These are phyloP conservation scores for Scaeva pyrastri DNA, from an alignment of 2,888 invertebrate species.

Conservation along the genomic window DNA sequence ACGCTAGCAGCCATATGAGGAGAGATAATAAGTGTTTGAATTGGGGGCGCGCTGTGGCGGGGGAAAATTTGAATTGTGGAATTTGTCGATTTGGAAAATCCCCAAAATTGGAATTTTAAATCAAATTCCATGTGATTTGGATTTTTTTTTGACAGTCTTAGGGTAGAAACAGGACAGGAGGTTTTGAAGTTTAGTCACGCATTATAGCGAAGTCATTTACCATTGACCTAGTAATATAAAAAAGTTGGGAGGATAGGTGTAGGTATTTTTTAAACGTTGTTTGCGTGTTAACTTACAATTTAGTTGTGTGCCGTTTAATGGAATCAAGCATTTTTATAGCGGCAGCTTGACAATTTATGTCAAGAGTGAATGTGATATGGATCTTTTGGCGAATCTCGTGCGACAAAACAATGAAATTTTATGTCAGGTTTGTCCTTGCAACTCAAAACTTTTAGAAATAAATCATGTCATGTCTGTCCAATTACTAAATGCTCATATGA, in stretches of 20 bases:
- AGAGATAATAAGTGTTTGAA: constrained; percentile 41
- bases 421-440: constrained; percentile 36
- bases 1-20: constrained; percentile 19
- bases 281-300: constrained; percentile 10
- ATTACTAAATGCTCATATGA: constrained; percentile 13
- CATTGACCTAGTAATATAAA: constrained; percentile 65
- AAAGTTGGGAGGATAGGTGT: neutral
- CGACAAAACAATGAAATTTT: constrained; percentile 8
- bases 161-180: constrained; percentile 1
- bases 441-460: neutral
- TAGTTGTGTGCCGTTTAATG: constrained; percentile 34
- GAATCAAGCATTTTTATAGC: neutral
- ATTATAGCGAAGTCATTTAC: constrained; percentile 39
- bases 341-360: constrained; percentile 29
- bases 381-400: constrained; percentile 42
- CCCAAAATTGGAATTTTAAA: constrained; percentile 61
- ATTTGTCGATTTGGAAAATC: constrained; percentile 53
- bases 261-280: constrained; percentile 39
- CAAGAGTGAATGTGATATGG: constrained; percentile 41
- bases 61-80: constrained; percentile 30
- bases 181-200: constrained; percentile 66
- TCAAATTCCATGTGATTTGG: constrained; percentile 5
- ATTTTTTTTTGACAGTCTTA: constrained; percentile 6
- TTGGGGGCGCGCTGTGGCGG: no score
- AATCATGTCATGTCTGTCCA: constrained; percentile 33